phyloP scores from a whole-genome alignment of 2,797 vertebrate genomes.

The Mormyrus hasselquistii region DNA sequence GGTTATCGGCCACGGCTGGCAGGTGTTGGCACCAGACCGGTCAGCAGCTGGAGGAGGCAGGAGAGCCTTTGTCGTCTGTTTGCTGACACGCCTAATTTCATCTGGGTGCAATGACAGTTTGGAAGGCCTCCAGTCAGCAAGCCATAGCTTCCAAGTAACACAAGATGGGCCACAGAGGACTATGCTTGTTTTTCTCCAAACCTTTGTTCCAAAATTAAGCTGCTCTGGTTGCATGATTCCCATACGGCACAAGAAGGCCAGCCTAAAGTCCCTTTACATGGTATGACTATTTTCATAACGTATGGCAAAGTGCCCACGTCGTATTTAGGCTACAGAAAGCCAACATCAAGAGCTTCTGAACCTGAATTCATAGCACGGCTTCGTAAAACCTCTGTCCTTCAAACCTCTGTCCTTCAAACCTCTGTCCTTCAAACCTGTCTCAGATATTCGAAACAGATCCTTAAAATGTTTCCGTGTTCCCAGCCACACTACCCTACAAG shows the following conservation, averaged over 20 bases:
- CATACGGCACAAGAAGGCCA: neutral
- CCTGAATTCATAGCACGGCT: neutral
- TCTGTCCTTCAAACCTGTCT: neutral
- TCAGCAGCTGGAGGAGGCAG: neutral
- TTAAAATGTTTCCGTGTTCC: neutral
- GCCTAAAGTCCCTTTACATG: neutral
- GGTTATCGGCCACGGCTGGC: neutral
- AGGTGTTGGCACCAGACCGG: neutral
- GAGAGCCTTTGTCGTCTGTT: neutral
- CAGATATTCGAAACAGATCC: neutral
- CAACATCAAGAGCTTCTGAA: neutral
- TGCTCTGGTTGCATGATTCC: neutral
- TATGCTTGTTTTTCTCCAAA: neutral
- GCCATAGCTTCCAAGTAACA: neutral
- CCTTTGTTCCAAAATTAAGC: slow-evolving; percentile 2
- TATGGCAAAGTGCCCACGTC: neutral
- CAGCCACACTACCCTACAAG: neutral
- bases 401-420: neutral
- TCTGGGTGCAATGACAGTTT: slow-evolving; percentile 8
- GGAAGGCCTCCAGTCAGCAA: neutral
- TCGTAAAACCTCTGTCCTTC: neutral
- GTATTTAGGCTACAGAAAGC: neutral
- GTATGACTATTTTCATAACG: neutral
- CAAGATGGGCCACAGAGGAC: neutral
- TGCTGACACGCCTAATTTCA: slow-evolving; percentile 7